These are phyloP conservation scores for Sebastes fasciatus DNA, from an alignment of 2,113 vertebrate genomes.

Conservation along the genomic window DNA sequence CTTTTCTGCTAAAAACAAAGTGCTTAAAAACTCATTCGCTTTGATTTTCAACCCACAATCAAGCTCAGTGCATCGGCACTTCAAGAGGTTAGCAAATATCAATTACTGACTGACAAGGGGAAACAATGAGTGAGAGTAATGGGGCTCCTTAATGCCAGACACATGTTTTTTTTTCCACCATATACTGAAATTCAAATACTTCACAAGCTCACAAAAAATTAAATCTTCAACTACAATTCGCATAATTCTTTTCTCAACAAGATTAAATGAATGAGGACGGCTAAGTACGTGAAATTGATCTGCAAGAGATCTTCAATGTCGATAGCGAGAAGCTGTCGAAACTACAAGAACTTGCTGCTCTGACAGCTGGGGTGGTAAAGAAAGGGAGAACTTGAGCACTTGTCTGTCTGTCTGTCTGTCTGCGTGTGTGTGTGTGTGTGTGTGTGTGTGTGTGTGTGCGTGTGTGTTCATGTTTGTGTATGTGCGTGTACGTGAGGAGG, in stretches of 20 bases:
- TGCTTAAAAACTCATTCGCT: not conserved
- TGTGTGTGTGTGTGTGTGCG: conserved; percentile 24
- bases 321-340: conserved; percentile 28
- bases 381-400: conserved; percentile 51
- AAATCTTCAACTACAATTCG: not conserved
- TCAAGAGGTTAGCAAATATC: not conserved
- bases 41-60: not conserved
- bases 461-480: conserved; percentile 36
- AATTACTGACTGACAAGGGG: not conserved
- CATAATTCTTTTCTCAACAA: not conserved
- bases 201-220: not conserved
- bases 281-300: not conserved
- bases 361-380: conserved; percentile 66
- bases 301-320: conserved; percentile 13
- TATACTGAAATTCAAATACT: not conserved
- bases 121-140: not conserved
- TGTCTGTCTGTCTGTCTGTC: conserved; percentile 32
- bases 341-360: conserved; percentile 42
- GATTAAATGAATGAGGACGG: not conserved
- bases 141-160: not conserved
- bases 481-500: conserved; percentile 48
- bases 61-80: not conserved
- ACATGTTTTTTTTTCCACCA: not conserved
- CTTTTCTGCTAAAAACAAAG: not conserved
- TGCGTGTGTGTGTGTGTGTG: conserved; percentile 9